Percentiles rank a stretch among this genome's conserved stretches.
Evolutionary conservation across 37 sponge, comb jelly and placozoan species (phyloP).

Genomic region (Beroe ovata): DNA sequence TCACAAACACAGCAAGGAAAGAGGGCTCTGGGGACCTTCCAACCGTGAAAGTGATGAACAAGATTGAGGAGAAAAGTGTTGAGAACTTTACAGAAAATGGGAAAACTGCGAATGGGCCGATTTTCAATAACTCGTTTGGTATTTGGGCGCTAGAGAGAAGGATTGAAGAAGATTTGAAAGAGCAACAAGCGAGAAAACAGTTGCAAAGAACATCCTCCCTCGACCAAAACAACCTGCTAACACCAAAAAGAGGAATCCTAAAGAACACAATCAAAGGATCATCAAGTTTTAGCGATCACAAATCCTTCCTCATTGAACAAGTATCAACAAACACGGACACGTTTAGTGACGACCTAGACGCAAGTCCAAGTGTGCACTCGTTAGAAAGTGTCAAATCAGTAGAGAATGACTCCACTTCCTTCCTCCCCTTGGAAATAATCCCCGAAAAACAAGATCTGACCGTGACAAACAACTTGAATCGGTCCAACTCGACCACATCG

Average conservation of each 20-base stretch:
- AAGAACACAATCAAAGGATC: not conserved
- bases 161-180: conserved; percentile 10
- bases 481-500: not conserved
- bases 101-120: not conserved
- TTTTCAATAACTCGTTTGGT: conserved; percentile 11
- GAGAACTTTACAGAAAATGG: not conserved
- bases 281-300: not conserved
- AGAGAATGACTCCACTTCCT: not conserved
- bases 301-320: not conserved
- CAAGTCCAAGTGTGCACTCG: not conserved
- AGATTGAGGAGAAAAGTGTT: not conserved
- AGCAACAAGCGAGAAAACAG: not conserved
- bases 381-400: not conserved
- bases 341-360: not conserved
- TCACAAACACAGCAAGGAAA: not conserved
- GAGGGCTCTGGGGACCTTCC: not conserved
- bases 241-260: not conserved
- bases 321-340: not conserved
- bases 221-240: not conserved
- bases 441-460: not conserved
- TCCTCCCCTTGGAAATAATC: not conserved
- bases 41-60: not conserved
- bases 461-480: not conserved
- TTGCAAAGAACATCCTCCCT: conserved; percentile 1
- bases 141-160: not conserved